Percentiles rank a stretch among this genome's conserved stretches.
These are phyloP conservation scores for Apteryx mantelli DNA, from an alignment of 2,113 vertebrate genomes.

Conservation along the genomic window DNA sequence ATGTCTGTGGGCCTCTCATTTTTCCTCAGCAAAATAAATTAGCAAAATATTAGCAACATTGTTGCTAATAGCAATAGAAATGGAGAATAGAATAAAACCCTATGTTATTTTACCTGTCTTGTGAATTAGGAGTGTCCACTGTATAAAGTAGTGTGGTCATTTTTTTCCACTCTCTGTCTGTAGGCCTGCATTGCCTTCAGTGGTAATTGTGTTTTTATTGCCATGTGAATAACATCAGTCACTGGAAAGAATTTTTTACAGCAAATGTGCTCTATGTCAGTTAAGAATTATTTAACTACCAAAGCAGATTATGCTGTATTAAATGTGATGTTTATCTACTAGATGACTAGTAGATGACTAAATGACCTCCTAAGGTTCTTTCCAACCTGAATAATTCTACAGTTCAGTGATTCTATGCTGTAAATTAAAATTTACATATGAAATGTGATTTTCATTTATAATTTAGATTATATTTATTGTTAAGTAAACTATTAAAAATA, in stretches of 20 bases:
- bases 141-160: background rate
- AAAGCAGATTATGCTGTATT: conserved; percentile 15
- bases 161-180: background rate
- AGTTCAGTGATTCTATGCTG: background rate
- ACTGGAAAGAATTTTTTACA: conserved; percentile 35
- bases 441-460: background rate
- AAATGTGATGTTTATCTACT: conserved; percentile 43
- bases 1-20: background rate
- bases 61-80: background rate
- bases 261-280: conserved; percentile 33
- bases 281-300: conserved; percentile 55
- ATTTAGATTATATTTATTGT: background rate
- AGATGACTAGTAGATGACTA: conserved; percentile 19
- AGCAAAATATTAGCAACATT: background rate
- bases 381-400: background rate
- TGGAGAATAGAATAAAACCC: background rate
- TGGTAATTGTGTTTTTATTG: conserved; percentile 47
- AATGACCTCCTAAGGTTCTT: conserved; percentile 12
- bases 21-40: background rate
- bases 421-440: background rate
- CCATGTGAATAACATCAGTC: conserved; percentile 14
- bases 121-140: background rate
- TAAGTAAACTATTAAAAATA: background rate
- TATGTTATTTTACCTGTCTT: background rate
- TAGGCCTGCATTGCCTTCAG: background rate